Percentiles rank a stretch among this genome's conserved stretches.
Conservation (phyloP, 1,140 invertebrate species). For the Lepeophtheirus salmonis region DNA sequence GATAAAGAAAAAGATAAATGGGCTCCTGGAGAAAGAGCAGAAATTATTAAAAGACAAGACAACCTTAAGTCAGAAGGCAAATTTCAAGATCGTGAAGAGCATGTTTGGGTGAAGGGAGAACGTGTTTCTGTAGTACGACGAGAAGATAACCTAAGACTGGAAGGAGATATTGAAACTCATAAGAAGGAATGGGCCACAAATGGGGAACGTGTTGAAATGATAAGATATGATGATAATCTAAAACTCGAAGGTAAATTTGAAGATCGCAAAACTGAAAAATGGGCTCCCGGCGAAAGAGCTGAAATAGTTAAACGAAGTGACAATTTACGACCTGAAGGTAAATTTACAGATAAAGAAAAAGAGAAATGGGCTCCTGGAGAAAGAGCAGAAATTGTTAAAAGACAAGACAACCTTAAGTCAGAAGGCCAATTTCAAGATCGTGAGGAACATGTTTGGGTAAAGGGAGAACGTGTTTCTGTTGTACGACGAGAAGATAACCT, state of each 20-base stretch:
- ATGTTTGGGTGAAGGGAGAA: slow-evolving; percentile 28
- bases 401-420: slow-evolving; percentile 35
- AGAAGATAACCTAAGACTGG: slow-evolving; percentile 34
- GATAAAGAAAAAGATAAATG: slow-evolving; percentile 25
- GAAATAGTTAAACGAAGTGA: slow-evolving; percentile 33
- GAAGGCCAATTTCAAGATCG: slow-evolving; percentile 39
- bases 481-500: slow-evolving; percentile 36
- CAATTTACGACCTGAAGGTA: slow-evolving; percentile 25
- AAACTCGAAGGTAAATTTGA: slow-evolving; percentile 25
- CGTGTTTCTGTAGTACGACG: slow-evolving; percentile 25
- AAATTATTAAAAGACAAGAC: slow-evolving; percentile 32
- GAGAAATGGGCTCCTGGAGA: slow-evolving; percentile 26
- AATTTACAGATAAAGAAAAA: slow-evolving; percentile 20
- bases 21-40: slow-evolving; percentile 27
- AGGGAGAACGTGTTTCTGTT: slow-evolving; percentile 30
- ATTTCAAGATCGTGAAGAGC: slow-evolving; percentile 25
- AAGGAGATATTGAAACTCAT: slow-evolving; percentile 12
- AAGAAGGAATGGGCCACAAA: slow-evolving; percentile 9
- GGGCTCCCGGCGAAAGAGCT: slow-evolving; percentile 24
- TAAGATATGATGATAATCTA: slow-evolving; percentile 24
- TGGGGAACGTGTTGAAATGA: slow-evolving; percentile 21
- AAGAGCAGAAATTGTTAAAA: slow-evolving; percentile 27
- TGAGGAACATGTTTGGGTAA: slow-evolving; percentile 18
- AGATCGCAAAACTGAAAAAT: slow-evolving; percentile 11
- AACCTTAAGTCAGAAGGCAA: slow-evolving; percentile 29